Conservation (phyloP, 2,888 invertebrate genomes). For the Amiota communis region DNA sequence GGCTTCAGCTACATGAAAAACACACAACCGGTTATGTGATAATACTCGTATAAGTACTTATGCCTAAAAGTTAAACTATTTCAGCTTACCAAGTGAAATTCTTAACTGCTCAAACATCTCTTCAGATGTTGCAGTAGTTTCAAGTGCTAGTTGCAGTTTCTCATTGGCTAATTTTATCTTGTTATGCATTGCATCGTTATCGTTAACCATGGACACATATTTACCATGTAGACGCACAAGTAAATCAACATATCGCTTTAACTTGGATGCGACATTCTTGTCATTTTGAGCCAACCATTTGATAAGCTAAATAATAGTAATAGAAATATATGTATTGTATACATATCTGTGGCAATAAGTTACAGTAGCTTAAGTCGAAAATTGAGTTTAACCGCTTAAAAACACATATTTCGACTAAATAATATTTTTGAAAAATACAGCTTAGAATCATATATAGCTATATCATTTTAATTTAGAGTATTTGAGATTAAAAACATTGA, state of each 20-base stretch:
- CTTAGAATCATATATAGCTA: too few species aligned
- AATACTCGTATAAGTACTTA: neutral
- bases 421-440: too few species aligned
- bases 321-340: neutral
- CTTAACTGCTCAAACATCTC: conserved; percentile 58
- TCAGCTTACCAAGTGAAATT: conserved; percentile 40
- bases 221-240: conserved; percentile 57
- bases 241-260: conserved; percentile 61
- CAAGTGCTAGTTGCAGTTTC: conserved; percentile 61
- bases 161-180: conserved; percentile 58
- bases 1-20: conserved; percentile 39
- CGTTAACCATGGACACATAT: conserved; percentile 54
- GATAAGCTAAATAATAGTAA: conserved; percentile 42
- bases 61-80: neutral
- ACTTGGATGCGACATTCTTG: conserved; percentile 52
- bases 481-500: too few species aligned
- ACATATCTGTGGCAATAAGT: too few species aligned
- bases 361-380: too few species aligned
- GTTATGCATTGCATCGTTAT: conserved; percentile 42
- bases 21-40: neutral
- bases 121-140: conserved; percentile 60
- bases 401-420: too few species aligned
- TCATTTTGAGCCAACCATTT: conserved; percentile 53
- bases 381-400: too few species aligned
- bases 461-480: too few species aligned